These are phyloP conservation scores for Melanargia galathea DNA, from an alignment of 2,888 invertebrate genomes.

Conservation along the genomic window DNA sequence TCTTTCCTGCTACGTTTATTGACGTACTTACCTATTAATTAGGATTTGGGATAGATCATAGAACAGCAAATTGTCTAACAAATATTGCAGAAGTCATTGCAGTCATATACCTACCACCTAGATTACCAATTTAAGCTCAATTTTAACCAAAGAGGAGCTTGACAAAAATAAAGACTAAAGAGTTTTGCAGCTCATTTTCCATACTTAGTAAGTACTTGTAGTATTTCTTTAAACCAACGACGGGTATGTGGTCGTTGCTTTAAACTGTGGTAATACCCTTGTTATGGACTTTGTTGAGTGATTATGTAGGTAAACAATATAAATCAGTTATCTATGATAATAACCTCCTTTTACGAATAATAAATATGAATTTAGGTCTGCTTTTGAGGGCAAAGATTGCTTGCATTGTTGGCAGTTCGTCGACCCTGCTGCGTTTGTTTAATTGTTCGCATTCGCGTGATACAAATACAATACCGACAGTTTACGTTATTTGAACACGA, in stretches of 20 bases:
- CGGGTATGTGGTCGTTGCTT: too few relatives aligned
- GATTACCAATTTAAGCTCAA: too few relatives aligned
- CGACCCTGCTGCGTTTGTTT: constrained; percentile 51
- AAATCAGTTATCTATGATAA: constrained; percentile 7
- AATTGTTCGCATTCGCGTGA: constrained; percentile 62
- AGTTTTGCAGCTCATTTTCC: too few relatives aligned
- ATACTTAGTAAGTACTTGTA: too few relatives aligned
- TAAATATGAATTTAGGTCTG: constrained; percentile 45
- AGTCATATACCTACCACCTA: too few relatives aligned
- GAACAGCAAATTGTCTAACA: neutral
- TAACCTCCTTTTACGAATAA: constrained; percentile 17
- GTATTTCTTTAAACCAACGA: too few relatives aligned
- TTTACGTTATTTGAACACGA: constrained; percentile 35
- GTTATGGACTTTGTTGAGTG: neutral
- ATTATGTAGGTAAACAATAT: neutral
- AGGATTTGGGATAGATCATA: too few relatives aligned
- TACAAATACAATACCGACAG: constrained; percentile 52
- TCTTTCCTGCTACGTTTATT: neutral
- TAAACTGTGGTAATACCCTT: too few relatives aligned
- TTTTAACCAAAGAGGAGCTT: too few relatives aligned
- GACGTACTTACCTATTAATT: too few relatives aligned
- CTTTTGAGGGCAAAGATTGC: constrained; percentile 51
- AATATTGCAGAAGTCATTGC: too few relatives aligned
- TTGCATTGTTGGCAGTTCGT: constrained; percentile 54
- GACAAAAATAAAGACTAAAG: too few relatives aligned